Evolutionary conservation across 1,140 invertebrate genomes (phyloP), one percentile per base, ranked within the genome.

Genomic region (Bombus terrestris): DNA sequence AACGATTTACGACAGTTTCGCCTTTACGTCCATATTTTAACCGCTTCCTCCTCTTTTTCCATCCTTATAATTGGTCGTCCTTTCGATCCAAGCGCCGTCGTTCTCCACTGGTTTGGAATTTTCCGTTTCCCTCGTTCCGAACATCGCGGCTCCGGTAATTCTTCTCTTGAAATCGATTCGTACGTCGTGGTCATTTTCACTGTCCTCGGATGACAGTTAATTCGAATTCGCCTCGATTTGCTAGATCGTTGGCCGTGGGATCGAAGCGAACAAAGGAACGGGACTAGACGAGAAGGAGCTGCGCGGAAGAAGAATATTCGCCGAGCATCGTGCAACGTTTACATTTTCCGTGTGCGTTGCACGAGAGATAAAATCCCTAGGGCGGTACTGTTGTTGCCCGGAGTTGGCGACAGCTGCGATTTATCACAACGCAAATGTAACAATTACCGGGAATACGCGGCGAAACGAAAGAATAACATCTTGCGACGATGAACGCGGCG

Each of bases 361-460:
- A 22, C 74, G 37, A 28, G 41, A 83, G 37, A 71, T 77, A 71
- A 83, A 83, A 68, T 78, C 64, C 82, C 37, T 9, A 8, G 10
- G 43, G 25, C 9, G 39, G 69, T 9, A 4, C 59, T 22, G 57
- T 53, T 39, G 41, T 47, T 47, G 59, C 37, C n/a, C 35, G 43
- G 28, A 64, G 41, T 6, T 47, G 28, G 32, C 35, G 62, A 68
- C 73, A 53, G 73, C 62, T 68, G 28, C 74, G 73, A 83, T 77
- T 83, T 83, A 83, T 83, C 64, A 64, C 62, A 66, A 83, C 35
- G 73, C 32, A 57, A 76, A 53, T n/a, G 80, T 62, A 74, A 82
- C 80, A 74, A 82, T 82, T 82, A 82, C 53, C 1, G 47, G 2
- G 35, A 72, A 39, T 37, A 72, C 66, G 18, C 18, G 66, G 47